A percentile compares a stretch with the other conserved stretches of the same genome.
Evolutionary conservation across 2,797 vertebrate genomes (phyloP).

Genomic region (Amphiprion clarkii): DNA sequence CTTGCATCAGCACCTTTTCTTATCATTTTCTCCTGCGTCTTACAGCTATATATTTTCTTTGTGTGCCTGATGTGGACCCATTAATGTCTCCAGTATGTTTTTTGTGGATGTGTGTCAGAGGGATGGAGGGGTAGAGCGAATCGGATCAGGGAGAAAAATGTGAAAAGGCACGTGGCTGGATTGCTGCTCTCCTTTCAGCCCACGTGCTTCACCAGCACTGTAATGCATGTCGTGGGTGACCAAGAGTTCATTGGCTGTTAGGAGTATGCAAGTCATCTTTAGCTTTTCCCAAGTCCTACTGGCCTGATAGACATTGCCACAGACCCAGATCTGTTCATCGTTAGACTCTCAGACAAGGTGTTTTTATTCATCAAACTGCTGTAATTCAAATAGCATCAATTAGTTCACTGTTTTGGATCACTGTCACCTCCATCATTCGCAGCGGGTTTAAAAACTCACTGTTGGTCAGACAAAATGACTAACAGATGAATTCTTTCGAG

Average conservation of each 20-base stretch:
- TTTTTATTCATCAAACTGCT: background rate
- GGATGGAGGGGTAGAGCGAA: slow-evolving; percentile 19
- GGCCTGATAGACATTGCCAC: background rate
- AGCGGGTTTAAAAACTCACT: background rate
- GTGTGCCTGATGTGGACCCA: slow-evolving; percentile 18
- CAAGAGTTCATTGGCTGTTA: slow-evolving; percentile 63
- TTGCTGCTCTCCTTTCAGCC: slow-evolving; percentile 45
- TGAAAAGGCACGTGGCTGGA: slow-evolving; percentile 62
- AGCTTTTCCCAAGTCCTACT: slow-evolving; percentile 22
- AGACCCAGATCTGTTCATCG: background rate
- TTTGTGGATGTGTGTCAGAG: slow-evolving; percentile 44
- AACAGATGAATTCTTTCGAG: background rate
- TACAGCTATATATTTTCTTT: slow-evolving; percentile 30
- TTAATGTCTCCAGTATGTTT: slow-evolving; percentile 61
- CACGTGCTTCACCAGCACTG: slow-evolving; percentile 58
- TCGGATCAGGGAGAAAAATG: slow-evolving; percentile 25
- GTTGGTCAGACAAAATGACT: background rate
- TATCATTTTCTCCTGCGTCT: slow-evolving; percentile 23
- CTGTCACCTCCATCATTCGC: background rate
- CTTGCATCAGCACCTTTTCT: background rate
- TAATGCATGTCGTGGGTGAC: slow-evolving; percentile 56
- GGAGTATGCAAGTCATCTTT: slow-evolving; percentile 41
- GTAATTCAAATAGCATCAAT: slow-evolving; percentile 1
- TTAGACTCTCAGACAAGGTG: slow-evolving; percentile 4
- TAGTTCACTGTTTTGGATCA: background rate